A percentile compares a stretch with the other conserved stretches of the same genome.
Conservation (phyloP, 2,113 vertebrate species). For the Nanorana parkeri region DNA sequence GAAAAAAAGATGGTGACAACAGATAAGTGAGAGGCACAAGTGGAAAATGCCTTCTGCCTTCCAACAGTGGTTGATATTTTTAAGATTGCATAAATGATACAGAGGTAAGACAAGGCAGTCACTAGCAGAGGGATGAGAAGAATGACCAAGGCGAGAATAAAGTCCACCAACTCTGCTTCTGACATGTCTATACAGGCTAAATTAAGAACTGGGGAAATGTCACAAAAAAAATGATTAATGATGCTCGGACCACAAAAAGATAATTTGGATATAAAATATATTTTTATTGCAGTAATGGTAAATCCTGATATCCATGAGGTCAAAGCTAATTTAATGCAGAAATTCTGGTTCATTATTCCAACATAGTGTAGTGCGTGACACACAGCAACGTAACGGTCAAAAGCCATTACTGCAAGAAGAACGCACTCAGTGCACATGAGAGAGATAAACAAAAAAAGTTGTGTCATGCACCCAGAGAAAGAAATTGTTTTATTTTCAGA, state of each 20-base stretch:
- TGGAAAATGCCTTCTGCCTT: constrained; percentile 64
- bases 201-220: constrained; percentile 63
- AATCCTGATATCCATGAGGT: constrained; percentile 64
- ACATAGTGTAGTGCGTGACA: constrained; percentile 62
- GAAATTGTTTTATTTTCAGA: constrained; percentile 46
- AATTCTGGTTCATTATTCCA: constrained; percentile 53
- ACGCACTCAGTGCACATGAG: constrained; percentile 62
- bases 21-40: constrained; percentile 60
- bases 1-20: constrained; percentile 65
- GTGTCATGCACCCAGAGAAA: constrained; percentile 60
- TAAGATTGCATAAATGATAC: constrained; percentile 58
- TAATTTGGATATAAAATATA: constrained; percentile 64
- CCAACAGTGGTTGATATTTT: constrained; percentile 44
- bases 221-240: constrained; percentile 68
- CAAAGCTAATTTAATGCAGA: constrained; percentile 60
- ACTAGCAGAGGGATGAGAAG: constrained; percentile 61
- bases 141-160: constrained; percentile 63
- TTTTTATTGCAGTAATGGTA: constrained; percentile 60
- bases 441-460: constrained; percentile 63
- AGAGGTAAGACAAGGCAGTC: constrained; percentile 58
- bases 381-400: constrained; percentile 62
- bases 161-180: constrained; percentile 61
- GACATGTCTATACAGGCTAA: constrained; percentile 63
- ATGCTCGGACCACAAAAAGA: constrained; percentile 63
- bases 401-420: constrained; percentile 63